phyloP scores from a whole-genome alignment of 2,113 vertebrate species.

The Centropus unirufus region DNA sequence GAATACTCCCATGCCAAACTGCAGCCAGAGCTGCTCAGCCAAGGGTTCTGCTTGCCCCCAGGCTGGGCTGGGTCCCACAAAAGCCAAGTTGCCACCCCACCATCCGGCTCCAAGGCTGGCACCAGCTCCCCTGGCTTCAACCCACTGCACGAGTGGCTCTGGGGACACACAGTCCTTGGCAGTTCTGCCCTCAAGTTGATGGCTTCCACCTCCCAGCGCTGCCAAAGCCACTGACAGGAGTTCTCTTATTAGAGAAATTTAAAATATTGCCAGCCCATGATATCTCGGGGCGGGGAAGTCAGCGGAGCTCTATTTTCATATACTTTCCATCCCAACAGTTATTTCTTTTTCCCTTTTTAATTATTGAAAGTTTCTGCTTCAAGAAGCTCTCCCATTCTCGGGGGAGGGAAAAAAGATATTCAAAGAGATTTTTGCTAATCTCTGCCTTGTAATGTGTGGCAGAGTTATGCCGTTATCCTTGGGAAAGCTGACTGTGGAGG shows the following conservation, averaged over 20 bases:
- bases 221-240: not conserved
- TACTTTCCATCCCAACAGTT: not conserved
- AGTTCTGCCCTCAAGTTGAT: fast-evolving
- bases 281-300: not conserved
- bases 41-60: not conserved
- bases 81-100: not conserved
- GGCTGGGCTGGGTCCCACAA: not conserved
- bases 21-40: not conserved
- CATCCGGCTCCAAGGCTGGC: not conserved
- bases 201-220: not conserved
- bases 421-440: conserved; percentile 8
- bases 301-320: not conserved
- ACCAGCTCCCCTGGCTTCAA: fast-evolving
- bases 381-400: not conserved
- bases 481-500: not conserved
- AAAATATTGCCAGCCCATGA: not conserved
- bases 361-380: conserved; percentile 36
- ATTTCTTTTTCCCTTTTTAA: not conserved
- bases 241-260: not conserved
- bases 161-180: not conserved
- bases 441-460: not conserved
- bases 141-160: not conserved
- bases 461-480: not conserved
- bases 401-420: not conserved
- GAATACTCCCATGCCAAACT: not conserved